Evolutionary conservation across 2,888 invertebrate genomes (phyloP).

Genomic region (Drosophila parthenogenetica): DNA sequence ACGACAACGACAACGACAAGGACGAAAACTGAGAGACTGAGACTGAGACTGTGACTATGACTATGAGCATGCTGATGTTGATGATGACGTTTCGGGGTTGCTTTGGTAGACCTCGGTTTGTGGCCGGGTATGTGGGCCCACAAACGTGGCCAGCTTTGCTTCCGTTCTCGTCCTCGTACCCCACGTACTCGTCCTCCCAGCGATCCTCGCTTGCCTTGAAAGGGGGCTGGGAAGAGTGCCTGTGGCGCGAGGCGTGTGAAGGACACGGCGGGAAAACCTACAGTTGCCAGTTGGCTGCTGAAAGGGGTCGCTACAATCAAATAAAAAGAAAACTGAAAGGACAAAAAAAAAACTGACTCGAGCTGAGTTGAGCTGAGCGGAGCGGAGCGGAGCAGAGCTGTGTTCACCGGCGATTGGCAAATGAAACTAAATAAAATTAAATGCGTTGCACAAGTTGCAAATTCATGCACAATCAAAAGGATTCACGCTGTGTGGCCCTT

Average conservation of each 20-base stretch:
- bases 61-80: background rate
- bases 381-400: too few species aligned
- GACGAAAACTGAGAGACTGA: slow-evolving; percentile 14
- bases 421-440: slow-evolving; percentile 79
- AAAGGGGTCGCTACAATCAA: slow-evolving; percentile 43
- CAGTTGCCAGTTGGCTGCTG: slow-evolving; percentile 17
- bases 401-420: slow-evolving; percentile 62
- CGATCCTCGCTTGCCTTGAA: too few species aligned
- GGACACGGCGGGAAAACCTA: slow-evolving; percentile 53
- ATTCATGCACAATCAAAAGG: slow-evolving; percentile 74
- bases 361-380: too few species aligned
- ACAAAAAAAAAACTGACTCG: too few species aligned
- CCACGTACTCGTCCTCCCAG: slow-evolving; percentile 62
- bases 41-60: slow-evolving; percentile 42
- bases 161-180: slow-evolving; percentile 64
- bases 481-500: slow-evolving; percentile 71
- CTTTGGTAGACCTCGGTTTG: slow-evolving; percentile 83
- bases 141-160: slow-evolving; percentile 77
- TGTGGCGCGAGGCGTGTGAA: slow-evolving; percentile 63
- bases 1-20: slow-evolving; percentile 50
- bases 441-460: slow-evolving; percentile 76
- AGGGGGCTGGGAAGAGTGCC: too few species aligned
- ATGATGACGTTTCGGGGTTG: slow-evolving; percentile 76
- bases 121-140: slow-evolving; percentile 82
- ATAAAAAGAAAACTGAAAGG: too few species aligned